Conservation (phyloP, 2,888 invertebrate species). For the Eurois occulta region DNA sequence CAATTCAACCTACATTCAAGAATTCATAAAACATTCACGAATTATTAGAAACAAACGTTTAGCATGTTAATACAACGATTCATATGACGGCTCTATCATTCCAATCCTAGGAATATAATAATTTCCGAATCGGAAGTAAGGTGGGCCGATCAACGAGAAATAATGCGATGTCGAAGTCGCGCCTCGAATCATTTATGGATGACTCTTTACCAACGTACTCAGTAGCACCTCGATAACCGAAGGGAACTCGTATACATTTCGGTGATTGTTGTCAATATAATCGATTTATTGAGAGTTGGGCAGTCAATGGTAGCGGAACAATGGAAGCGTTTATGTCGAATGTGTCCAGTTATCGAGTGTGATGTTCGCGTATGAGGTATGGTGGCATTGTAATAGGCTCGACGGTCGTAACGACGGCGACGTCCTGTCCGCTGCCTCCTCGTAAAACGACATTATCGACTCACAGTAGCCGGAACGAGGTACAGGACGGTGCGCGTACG, state of each 20-base stretch:
- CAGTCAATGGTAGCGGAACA: constrained; percentile 85
- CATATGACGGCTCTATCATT: constrained; percentile 82
- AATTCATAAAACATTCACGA: constrained; percentile 82
- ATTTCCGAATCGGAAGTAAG: constrained; percentile 91
- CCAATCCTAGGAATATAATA: constrained; percentile 86
- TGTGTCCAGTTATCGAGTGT: constrained; percentile 76
- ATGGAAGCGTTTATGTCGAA: constrained; percentile 74
- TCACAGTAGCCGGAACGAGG: constrained; percentile 90
- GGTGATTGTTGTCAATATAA: constrained; percentile 71
- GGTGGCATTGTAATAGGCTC: constrained; percentile 89
- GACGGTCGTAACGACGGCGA: constrained; percentile 89
- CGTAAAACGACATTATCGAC: constrained; percentile 91
- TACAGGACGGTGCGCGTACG: constrained; percentile 89
- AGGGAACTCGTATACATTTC: constrained; percentile 78
- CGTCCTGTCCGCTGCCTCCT: constrained; percentile 89
- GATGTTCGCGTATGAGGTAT: constrained; percentile 84
- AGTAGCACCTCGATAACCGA: constrained; percentile 50
- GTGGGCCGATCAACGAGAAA: constrained; percentile 87
- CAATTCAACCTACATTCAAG: constrained; percentile 77
- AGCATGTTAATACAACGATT: constrained; percentile 81
- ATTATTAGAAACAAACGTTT: constrained; percentile 80
- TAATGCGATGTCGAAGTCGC: constrained; percentile 88
- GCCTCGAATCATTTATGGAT: constrained; percentile 88
- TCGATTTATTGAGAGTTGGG: constrained; percentile 72
- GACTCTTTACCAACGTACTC: constrained; percentile 74